A percentile compares a stretch with the other conserved stretches of the same genome.
Conservation (phyloP, 2,113 vertebrate species). For the Coturnix japonica region DNA sequence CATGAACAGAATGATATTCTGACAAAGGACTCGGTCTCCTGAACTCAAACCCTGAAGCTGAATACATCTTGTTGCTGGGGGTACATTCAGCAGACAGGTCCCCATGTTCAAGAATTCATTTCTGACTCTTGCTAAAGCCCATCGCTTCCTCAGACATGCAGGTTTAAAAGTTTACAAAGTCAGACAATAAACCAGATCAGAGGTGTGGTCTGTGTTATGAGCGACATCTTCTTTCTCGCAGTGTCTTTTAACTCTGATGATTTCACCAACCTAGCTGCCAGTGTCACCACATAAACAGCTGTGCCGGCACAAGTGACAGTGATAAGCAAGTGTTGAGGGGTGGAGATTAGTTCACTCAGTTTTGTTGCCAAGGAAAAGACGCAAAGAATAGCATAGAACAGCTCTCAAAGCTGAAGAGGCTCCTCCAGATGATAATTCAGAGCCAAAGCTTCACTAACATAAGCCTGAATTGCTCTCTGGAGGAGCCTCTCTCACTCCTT, state of each 20-base stretch:
- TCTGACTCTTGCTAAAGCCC: neutral
- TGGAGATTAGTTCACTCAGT: neutral
- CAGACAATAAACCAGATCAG: neutral
- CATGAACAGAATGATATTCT: neutral
- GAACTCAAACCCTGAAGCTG: neutral
- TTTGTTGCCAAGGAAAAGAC: constrained; percentile 18
- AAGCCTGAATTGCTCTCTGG: constrained; percentile 53
- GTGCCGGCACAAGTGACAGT: neutral
- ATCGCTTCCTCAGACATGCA: neutral
- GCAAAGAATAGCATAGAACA: constrained; percentile 46
- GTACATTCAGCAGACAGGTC: neutral
- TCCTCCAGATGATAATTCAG: constrained; percentile 57
- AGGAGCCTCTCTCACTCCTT: constrained; percentile 49
- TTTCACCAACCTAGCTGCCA: neutral
- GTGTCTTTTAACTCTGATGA: neutral
- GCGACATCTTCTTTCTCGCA: neutral
- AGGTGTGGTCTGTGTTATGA: neutral
- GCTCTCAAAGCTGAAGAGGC: constrained; percentile 42
- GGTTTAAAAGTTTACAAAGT: neutral
- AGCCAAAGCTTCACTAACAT: constrained; percentile 46
- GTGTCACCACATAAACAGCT: neutral
- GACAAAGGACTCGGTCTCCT: neutral
- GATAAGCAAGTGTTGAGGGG: neutral
- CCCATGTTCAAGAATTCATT: neutral
- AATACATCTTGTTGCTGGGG: neutral